Evolutionary conservation across 2,797 vertebrate genomes (phyloP), one percentile per base, ranked within the genome.

Genomic region (Chelon auratus): DNA sequence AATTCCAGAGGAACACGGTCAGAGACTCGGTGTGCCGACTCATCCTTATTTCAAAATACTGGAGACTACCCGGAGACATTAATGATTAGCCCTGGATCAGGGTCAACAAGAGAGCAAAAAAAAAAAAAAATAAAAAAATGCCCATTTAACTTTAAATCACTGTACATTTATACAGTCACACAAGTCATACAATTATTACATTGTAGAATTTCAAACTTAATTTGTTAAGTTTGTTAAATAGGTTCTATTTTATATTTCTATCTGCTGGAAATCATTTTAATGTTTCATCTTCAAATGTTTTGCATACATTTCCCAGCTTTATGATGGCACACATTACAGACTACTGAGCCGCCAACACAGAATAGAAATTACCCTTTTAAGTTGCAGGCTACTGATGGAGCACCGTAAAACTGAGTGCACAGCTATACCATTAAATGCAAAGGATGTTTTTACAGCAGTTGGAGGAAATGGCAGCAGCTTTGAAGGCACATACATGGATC

Each of bases 361-460:
- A 75, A 66, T 60, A 40, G 43, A 62, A 75, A 71, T 77, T 3
- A 63, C 61, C 64, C 45, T 60, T 80, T 79, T 51, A 62, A 78
- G 52, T 66, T 67, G 24, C 63, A 74, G 71, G 73, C 81, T 89
- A 83, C 77, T 68, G 57, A 74, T 48, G 36, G 59, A 33, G 80
- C 20, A 18, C 48, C 74, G 62, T 87, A 80, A 87, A 88, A 84
- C 48, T 75, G 53, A 75, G 61, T 87, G 62, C 62, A 75, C 54
- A 81, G 76, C 69, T 66, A 73, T 80, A 84, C 54, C 58, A 56
- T 85, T 81, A 78, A 81, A 81, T 47, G 74, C 82, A 82, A 77
- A 69, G 58, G 82, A 83, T 74, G 66, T 54, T 74, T 91, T 91
- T 87, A 89, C 59, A 72, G 71, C 60, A 77, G 63, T 58, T 56